Conservation (phyloP, 2,888 invertebrate genomes). For the Melanotus villosus region DNA sequence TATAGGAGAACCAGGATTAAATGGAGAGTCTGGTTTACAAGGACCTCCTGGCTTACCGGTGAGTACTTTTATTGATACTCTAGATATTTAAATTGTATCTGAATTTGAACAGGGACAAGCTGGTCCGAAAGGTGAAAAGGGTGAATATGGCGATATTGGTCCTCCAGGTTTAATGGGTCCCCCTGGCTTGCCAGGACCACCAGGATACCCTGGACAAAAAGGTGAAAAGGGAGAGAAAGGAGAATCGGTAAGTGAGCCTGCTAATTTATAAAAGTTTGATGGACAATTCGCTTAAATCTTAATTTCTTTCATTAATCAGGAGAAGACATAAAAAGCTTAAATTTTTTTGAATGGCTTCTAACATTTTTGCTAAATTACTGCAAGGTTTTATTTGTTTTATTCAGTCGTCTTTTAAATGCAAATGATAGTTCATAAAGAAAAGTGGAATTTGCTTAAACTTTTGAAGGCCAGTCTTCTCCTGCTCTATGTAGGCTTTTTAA, state of each 20-base stretch:
- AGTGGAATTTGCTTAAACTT: neutral
- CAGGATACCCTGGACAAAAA: constrained; percentile 90
- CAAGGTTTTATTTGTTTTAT: neutral
- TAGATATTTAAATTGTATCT: constrained; percentile 39
- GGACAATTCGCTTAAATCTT: constrained; percentile 25
- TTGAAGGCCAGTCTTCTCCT: constrained; percentile 16
- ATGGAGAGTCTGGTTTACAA: constrained; percentile 87
- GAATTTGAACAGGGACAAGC: constrained; percentile 75
- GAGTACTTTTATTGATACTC: constrained; percentile 59
- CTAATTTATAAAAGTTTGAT: constrained; percentile 27
- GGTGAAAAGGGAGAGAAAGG: constrained; percentile 95
- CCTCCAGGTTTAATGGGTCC: constrained; percentile 96
- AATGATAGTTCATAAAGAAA: too few relatives aligned
- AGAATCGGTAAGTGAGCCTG: constrained; percentile 83
- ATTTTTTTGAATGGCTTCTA: neutral
- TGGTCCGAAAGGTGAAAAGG: constrained; percentile 91
- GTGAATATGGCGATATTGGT: constrained; percentile 92
- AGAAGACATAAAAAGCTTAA: constrained; percentile 15
- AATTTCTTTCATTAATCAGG: neutral
- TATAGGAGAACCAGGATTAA: constrained; percentile 80
- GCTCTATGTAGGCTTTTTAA: neutral
- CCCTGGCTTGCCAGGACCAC: constrained; percentile 86
- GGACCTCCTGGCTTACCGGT: constrained; percentile 90
- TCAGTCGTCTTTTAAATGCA: neutral
- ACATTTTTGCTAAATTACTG: neutral